These are phyloP conservation scores for Progne subis DNA, from an alignment of 2,113 vertebrate species.

Conservation along the genomic window DNA sequence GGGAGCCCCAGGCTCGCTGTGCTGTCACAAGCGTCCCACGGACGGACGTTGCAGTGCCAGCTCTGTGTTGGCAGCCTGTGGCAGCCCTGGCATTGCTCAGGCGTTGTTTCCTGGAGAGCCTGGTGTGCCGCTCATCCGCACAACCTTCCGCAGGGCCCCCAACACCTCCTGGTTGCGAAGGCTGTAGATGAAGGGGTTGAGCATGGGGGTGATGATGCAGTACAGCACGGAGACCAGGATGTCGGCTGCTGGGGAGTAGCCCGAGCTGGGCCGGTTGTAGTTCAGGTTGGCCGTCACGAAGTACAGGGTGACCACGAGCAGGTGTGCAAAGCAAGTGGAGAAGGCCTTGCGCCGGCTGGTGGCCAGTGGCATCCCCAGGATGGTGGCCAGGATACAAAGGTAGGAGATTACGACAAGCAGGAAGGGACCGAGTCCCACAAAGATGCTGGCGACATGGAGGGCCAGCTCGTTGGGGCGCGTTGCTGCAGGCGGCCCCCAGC, in stretches of 20 bases:
- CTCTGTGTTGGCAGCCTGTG: no score
- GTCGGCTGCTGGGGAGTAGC: not conserved
- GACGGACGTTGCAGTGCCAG: fast-evolving
- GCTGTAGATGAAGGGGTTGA: slow-evolving; percentile 57
- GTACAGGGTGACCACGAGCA: not conserved
- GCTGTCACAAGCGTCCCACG: not conserved
- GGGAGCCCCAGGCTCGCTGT: not conserved
- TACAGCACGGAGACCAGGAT: not conserved
- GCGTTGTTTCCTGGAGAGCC: fast-evolving
- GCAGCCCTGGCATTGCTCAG: not conserved
- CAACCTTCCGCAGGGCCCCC: not conserved
- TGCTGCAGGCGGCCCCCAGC: not conserved
- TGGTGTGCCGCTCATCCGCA: fast-evolving
- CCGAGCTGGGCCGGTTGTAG: not conserved
- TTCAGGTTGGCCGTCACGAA: not conserved
- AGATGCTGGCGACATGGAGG: not conserved
- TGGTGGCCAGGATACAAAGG: not conserved
- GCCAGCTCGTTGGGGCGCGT: not conserved
- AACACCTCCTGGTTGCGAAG: not conserved
- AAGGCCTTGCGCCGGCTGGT: not conserved
- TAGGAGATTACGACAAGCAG: not conserved
- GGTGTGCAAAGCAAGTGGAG: slow-evolving; percentile 30
- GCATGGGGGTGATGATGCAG: not conserved
- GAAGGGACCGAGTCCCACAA: not conserved
- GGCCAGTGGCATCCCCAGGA: not conserved